These are phyloP conservation scores for Anniella stebbinsi DNA, from an alignment of 2,797 vertebrate species.

Conservation along the genomic window DNA sequence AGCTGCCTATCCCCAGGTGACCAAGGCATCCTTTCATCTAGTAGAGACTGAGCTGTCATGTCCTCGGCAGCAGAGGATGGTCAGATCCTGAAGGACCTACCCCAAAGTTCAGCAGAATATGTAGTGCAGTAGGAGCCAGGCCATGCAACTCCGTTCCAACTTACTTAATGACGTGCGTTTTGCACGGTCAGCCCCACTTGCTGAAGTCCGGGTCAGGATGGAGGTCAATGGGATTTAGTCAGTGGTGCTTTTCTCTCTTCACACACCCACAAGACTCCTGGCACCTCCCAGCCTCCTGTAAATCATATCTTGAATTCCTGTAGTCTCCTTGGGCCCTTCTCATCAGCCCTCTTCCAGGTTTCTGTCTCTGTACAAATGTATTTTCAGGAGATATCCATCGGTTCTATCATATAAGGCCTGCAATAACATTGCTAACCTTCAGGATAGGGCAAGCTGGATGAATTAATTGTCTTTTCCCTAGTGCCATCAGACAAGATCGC, in stretches of 20 bases:
- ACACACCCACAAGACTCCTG: background rate
- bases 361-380: background rate
- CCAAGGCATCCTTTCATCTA: background rate
- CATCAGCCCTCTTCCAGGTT: background rate
- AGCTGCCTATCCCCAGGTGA: background rate
- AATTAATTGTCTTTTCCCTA: slow-evolving; percentile 68
- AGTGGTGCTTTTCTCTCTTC: background rate
- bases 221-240: background rate
- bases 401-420: background rate
- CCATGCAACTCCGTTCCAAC: background rate
- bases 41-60: background rate
- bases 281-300: background rate
- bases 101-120: no score
- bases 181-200: background rate
- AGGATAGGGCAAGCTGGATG: background rate
- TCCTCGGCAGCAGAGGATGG: background rate
- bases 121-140: no score
- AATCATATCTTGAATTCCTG: background rate
- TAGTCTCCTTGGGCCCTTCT: background rate
- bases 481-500: slow-evolving; percentile 96
- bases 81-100: no score
- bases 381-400: background rate
- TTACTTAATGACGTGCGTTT: background rate
- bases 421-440: background rate
- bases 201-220: background rate